phyloP scores from a whole-genome alignment of 2,888 invertebrate species.

The Neoitamus cyanurus region DNA sequence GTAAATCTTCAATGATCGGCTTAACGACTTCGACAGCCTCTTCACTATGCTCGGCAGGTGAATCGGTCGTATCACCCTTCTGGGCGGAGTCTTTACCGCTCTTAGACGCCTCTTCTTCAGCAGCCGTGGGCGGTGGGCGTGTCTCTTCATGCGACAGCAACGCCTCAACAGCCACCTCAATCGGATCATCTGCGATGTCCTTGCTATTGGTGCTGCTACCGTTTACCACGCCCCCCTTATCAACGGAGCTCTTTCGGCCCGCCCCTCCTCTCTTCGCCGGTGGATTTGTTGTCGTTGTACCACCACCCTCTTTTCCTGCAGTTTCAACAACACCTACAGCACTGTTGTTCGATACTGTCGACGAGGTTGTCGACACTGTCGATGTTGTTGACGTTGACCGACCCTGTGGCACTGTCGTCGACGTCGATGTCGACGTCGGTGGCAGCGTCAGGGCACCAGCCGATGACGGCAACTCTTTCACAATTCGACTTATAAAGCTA shows the following conservation, averaged over 20 bases:
- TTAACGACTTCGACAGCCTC: constrained; percentile 33
- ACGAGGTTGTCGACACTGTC: constrained; percentile 45
- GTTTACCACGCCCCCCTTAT: not conserved
- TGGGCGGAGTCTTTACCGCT: not conserved
- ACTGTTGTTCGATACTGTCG: not conserved
- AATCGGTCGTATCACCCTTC: no score
- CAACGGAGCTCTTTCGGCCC: not conserved
- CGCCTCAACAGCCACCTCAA: constrained; percentile 35
- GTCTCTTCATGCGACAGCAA: not conserved
- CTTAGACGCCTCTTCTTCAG: not conserved
- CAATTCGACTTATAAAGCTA: constrained; percentile 58
- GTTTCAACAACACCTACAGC: constrained; percentile 45
- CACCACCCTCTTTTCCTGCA: not conserved
- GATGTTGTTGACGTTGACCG: constrained; percentile 47
- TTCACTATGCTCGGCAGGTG: not conserved
- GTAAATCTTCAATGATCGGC: constrained; percentile 45
- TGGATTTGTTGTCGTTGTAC: not conserved
- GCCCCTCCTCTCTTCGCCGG: not conserved
- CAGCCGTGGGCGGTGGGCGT: not conserved
- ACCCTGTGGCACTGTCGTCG: not conserved
- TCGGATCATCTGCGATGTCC: not conserved
- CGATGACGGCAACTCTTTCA: constrained; percentile 59
- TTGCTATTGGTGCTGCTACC: not conserved
- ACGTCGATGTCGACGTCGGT: not conserved
- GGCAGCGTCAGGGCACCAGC: constrained; percentile 38